Evolutionary conservation across 2,113 vertebrate genomes (phyloP), one percentile per base, ranked within the genome.

Genomic region (Nothocercus julius): DNA sequence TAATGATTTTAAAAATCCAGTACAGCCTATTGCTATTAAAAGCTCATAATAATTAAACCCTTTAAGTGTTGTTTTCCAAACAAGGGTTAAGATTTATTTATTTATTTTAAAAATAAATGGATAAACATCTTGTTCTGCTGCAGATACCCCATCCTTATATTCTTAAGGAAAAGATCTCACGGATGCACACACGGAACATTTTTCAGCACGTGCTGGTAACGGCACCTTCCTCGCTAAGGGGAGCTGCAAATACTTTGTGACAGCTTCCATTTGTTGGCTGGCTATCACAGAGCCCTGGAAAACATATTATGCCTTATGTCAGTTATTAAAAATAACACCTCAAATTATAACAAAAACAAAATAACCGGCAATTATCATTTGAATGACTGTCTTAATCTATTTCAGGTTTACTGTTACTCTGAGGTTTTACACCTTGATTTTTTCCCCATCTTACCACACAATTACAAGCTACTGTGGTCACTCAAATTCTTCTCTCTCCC

Each of bases 311-410:
- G 79, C 88, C 94, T 97, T 96, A 77, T 95, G 92, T 96, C 96
- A 97, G 90, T 94, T 97, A 96, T 91, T 97, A 78, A 92, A 72
- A 93, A 97, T 85, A 32, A 2, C 94, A 56, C 79, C 95, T 93
- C 93, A 97, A 98, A 97, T 97, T 97, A 94, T 61, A 97, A 96
- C 66, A 82, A 96, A 98, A 97, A 96, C 94, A 97, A 97, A 98
- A 98, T 98, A 97, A 96, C 95, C 14, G 2, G 96, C 94, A 97
- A 98, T 97, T 98, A 95, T 96, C 91, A 97, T 98, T 97, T 95
- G 81, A 88, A 94, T 82, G 96, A 96, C 97, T 93, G 9, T 70
- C 90, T 91, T 90, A 97, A 98, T 97, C 92, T 66, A 92, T 95
- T 95, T 98, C 96, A 97, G 95, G 72, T 93, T 96, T 89, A 87